Percentiles rank a stretch among this genome's conserved stretches.
phyloP scores from a whole-genome alignment of 2,888 invertebrate species.

The Dermolepida albohirtum region DNA sequence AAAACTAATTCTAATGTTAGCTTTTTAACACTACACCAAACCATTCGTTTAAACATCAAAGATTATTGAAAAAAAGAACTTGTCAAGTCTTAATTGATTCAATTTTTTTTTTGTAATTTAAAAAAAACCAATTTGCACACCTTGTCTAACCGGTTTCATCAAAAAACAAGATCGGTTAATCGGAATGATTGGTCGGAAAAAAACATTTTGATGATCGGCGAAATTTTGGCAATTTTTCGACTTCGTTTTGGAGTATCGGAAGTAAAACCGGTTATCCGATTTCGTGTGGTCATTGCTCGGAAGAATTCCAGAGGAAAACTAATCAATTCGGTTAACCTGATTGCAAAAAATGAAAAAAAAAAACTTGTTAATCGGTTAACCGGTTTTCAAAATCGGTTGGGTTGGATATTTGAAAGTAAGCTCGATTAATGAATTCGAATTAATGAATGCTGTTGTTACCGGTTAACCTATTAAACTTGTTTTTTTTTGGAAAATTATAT shows the following conservation, averaged over 20 bases:
- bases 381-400: neutral
- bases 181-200: constrained; percentile 6
- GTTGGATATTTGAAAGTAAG: no score
- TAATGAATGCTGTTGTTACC: no score
- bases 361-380: constrained; percentile 12
- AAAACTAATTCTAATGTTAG: no score
- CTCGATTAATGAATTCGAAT: no score
- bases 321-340: constrained; percentile 22
- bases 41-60: no score
- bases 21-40: no score
- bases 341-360: neutral
- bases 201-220: no score
- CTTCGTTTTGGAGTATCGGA: neutral
- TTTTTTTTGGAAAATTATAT: neutral
- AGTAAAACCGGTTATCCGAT: constrained; percentile 4
- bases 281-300: neutral
- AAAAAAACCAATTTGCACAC: neutral
- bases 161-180: constrained; percentile 24
- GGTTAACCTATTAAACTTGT: constrained; percentile 4
- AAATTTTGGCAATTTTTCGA: neutral
- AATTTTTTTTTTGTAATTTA: no score
- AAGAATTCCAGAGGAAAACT: neutral
- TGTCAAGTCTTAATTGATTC: no score
- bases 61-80: no score
- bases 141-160: constrained; percentile 27